Base-by-base conservation (phyloP, 2,113 vertebrate species). In the Larimichthys crocea region DNA sequence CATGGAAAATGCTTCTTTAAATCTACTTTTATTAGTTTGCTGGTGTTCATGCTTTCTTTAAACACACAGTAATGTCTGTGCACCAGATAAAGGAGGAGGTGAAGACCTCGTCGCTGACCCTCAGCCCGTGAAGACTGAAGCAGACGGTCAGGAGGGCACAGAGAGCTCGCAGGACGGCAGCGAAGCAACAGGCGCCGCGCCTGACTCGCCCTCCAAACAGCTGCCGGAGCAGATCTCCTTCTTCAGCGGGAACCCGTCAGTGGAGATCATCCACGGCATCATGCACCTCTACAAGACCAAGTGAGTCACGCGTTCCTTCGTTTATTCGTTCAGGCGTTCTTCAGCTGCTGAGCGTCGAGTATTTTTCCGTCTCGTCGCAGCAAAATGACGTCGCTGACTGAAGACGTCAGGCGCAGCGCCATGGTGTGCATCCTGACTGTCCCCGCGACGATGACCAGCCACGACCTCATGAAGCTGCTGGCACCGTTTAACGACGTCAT, bases 201-300 rank as follows among this genome's bases (percentile, higher is more conserved):
- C 95, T 0, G 97, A 98, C 66, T 98, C 97, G 0, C 97, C 98
- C 6, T 99, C 98, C 22, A 98, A 99, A 78, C 97, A 98, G 90
- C 96, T 99, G 73, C 98, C 98, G 0, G 98, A 99, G 73, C 97
- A 99, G 95, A 99, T 99, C 75, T 98, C 98, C 4, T 99, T 99
- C 95, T 99, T 98, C 95, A 99, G 98, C 0, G 98, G 98, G 66
- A 99, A 99, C 70, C 97, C 98, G 0, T 99, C 97, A 0, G 98
- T 99, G 40, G 98, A 99, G 93, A 99, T 99, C 0, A 94, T 99
- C 74, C 98, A 99, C 5, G 98, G 98, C n/a, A 97, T 99, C 76
- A 99, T 99, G 98, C 98, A 99, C 55, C 96, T 99, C 14, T 99
- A 99, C 91, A 99, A 99, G 92, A 99, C 98, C 80, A 99, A 99